A percentile compares a stretch with the other conserved stretches of the same genome.
These are phyloP conservation scores for Cartodere bifasciata DNA, from an alignment of 2,888 invertebrate genomes.

Conservation along the genomic window DNA sequence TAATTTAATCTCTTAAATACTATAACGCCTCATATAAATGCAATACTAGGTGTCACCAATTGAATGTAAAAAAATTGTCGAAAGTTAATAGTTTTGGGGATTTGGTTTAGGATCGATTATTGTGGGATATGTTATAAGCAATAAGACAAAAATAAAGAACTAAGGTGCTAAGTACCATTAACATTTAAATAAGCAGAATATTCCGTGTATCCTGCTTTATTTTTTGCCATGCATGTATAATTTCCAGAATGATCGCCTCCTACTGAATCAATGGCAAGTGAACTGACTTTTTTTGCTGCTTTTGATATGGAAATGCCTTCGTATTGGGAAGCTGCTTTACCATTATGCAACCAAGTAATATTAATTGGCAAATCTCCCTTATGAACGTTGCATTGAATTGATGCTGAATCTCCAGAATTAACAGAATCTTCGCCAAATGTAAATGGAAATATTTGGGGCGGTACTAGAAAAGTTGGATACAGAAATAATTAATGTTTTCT, in stretches of 20 bases:
- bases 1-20: no score
- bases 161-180: no score
- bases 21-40: no score
- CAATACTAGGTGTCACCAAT: no score
- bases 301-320: conserved; percentile 35
- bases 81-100: no score
- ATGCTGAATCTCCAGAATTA: conserved; percentile 56
- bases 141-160: no score
- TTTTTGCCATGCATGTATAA: conserved; percentile 61
- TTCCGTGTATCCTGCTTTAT: conserved; percentile 40
- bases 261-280: conserved; percentile 54
- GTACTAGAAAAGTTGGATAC: conserved; percentile 20
- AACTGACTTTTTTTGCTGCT: conserved; percentile 42
- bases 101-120: no score
- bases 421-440: conserved; percentile 44
- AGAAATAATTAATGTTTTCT: background rate
- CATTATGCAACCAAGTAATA: conserved; percentile 62
- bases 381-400: conserved; percentile 53
- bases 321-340: conserved; percentile 36
- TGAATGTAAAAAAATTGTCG: no score
- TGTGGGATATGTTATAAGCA: no score
- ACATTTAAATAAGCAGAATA: conserved; percentile 41
- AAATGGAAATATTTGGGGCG: conserved; percentile 30
- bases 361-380: conserved; percentile 65
- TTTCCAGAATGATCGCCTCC: conserved; percentile 59